Base-by-base conservation (phyloP, 2,113 vertebrate species). In the Uria aalge region DNA sequence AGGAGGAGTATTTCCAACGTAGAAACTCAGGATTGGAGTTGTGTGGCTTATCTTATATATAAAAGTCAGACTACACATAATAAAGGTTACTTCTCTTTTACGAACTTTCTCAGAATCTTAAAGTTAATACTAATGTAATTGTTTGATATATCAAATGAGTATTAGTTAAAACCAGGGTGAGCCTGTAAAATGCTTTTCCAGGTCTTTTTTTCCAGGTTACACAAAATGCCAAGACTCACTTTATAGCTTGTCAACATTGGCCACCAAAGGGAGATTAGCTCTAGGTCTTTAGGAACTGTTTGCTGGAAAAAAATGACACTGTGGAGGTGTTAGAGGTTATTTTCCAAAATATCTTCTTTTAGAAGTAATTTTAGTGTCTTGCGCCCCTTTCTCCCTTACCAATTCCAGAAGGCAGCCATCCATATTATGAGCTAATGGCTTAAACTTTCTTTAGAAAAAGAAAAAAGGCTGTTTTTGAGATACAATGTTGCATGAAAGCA, bases 371-470 rank as follows among this genome's bases (percentile, higher is more conserved):
- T 89, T 87, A 84, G 38, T 90, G 68, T 88, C 53, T 92, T 85
- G 71, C 5, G 0, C 86, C 84, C 83, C 69, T 95, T 91, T 91
- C 80, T 92, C 36, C 83, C 57, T 30, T 90, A 68, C 9, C 56
- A 4, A 18, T 94, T 96, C 92, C 95, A 95, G 72, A 66, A 95
- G 93, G 96, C 93, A 96, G 84, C 59, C 34, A 66, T 96, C 95
- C 94, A 96, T 80, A n/a, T 87, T 92, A 91, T 96, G 95, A 96
- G 80, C 91, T 96, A 96, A 95, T 94, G 80, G 62, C 57, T 95
- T 91, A 92, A 94, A 91, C 34, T 74, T 88, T 86, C 55, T 83
- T 87, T 27, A 88, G 59, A 85, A 60, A 93, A 81, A 36, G 29
- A 67, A 72, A 86, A 90, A 81, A 63, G 53, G 3, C 86, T 95